Evolutionary conservation across 2,797 vertebrate species (phyloP), one percentile per base, ranked within the genome.

Genomic region (Thaleichthys pacificus): DNA sequence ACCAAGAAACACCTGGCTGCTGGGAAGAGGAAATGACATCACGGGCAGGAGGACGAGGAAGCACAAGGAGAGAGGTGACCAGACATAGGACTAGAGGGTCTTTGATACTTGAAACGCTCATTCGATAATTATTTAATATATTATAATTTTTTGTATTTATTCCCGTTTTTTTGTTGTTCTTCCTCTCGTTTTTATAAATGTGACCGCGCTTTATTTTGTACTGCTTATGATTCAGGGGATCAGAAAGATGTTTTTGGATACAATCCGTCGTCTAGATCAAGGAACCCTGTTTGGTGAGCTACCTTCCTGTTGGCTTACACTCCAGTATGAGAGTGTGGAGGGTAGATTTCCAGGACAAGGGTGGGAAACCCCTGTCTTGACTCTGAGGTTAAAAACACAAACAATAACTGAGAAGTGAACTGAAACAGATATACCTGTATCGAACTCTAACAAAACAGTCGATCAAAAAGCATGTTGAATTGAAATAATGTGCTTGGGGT

Each of bases 131-230:
- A n/a, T n/a, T n/a, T n/a, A n/a, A n/a, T n/a, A n/a, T n/a, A n/a
- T n/a, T n/a, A n/a, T n/a, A n/a, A n/a, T n/a, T n/a, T 91, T 82
- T 87, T 68, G 60, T 93, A 93, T 92, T 93, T 93, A 92, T 93
- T 89, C 77, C 76, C 85, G 86, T 88, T 76, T 24, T 77, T 72
- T 28, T 51, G 73, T 42, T 42, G 91, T 92, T 93, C 92, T 93
- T 89, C 77, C 76, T 87, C 86, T 87, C 74, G 32, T 77, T 70
- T 30, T 51, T 71, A 66, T 61, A 56, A 72, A 71, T 66, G 70
- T 30, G 69, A 74, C 47, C 56, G 61, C 38, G 66, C 63, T 74
- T 30, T 73, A 73, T 82, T 88, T 86, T 81, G 35, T 80, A 69
- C 82, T n/a, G 66, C 70, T 78, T 70, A 60, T 78, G 74, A 66